Percentiles rank a stretch among this genome's conserved stretches.
These are phyloP conservation scores for Calliopsis andreniformis DNA, from an alignment of 1,140 invertebrate species.

Conservation along the genomic window DNA sequence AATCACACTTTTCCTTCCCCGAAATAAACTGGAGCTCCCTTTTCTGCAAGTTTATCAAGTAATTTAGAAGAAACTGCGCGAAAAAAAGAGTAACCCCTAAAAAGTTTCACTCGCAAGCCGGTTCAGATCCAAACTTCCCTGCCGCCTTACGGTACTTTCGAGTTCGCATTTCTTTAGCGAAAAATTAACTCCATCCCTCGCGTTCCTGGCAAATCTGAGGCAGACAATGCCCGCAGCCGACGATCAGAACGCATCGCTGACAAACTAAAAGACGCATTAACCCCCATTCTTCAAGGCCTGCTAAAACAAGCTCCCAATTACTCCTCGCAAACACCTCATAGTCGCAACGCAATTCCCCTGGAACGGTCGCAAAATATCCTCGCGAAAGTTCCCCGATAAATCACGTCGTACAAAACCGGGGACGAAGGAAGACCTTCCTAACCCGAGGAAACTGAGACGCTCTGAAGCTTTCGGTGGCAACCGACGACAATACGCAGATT, in stretches of 20 bases:
- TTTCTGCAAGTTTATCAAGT: constrained; percentile 24
- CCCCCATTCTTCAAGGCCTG: too few relatives aligned
- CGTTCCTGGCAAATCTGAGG: neutral
- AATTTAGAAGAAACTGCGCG: constrained; percentile 18
- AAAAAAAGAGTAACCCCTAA: constrained; percentile 19
- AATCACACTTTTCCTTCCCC: neutral
- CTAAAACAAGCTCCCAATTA: neutral
- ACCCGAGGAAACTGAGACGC: neutral
- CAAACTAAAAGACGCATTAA: neutral
- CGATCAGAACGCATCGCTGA: neutral
- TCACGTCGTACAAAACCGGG: constrained; percentile 9
- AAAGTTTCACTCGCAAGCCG: constrained; percentile 32
- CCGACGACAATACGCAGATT: neutral
- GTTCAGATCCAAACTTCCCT: constrained; percentile 27
- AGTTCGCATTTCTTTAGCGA: constrained; percentile 2
- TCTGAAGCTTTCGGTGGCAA: neutral
- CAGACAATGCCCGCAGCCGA: neutral
- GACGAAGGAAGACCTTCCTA: too few relatives aligned
- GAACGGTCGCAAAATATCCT: neutral
- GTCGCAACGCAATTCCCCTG: neutral
- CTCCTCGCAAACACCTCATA: neutral
- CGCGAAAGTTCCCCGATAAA: neutral
- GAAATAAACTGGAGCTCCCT: neutral
- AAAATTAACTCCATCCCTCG: neutral
- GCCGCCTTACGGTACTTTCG: constrained; percentile 25